Evolutionary conservation across 92 coral and sea anemone genomes (phyloP), one percentile per base, ranked within the genome.

Genomic region (Pocillopora grandis): DNA sequence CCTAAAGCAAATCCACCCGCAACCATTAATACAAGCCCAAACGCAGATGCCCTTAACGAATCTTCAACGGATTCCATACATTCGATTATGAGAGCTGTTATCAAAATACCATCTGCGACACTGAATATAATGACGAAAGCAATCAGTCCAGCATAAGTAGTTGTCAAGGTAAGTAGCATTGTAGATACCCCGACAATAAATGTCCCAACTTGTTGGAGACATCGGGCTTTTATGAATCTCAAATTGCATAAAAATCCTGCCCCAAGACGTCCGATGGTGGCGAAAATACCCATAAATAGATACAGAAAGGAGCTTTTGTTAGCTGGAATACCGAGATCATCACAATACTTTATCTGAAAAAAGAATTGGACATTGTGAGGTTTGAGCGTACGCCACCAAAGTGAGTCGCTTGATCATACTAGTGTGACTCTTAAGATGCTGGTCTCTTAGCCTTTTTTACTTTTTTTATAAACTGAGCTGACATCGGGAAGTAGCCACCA

Each of bases 191-290:
- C 81, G 58, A 62, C n/a, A 42, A 71, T 12, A 17, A 83, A 77
- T 55, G 66, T 66, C 2, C 73, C 85, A 3, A 71, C 88, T 76
- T 83, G 80, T 76, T 75, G 77, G 49, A 88, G 62, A 63, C 27
- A 23, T 59, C 66, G 77, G 9, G 91, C 79, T 18, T 82, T 67
- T 20, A 82, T 66, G 36, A 21, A 76, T 14, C 72, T 70, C 36
- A 76, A 10, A 70, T 77, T 86, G n/a, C 90, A 88, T 23, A 88
- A 73, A 9, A 70, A 61, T 2, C 91, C 91, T 70, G 42, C 91
- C 18, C 76, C 76, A 66, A 88, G 21, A 72, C 91, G 87, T 55
- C 87, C 71, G 14, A 88, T 0, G 20, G 85, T 76, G 57, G 91
- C 85, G 12, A 86, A 82, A 12, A 66, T 10, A 15, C 91, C 91